Evolutionary conservation across 2,888 invertebrate species (phyloP).

Genomic region (Drosophila meridionalis): DNA sequence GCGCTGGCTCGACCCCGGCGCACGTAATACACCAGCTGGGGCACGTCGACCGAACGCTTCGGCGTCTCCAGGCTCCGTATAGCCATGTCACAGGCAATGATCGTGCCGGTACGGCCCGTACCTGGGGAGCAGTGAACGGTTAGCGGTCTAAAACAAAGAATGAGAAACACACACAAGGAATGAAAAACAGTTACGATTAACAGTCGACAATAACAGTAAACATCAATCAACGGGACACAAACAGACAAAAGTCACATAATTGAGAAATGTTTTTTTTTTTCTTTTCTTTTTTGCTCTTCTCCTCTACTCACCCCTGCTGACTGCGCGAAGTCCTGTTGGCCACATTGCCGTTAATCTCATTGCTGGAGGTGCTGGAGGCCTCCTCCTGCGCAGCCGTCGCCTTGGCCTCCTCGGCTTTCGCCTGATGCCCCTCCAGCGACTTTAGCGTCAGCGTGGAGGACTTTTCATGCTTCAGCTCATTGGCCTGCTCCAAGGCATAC

Average conservation of each 20-base stretch:
- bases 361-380: conserved; percentile 54
- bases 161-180: conserved; percentile 45
- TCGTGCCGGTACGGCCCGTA: conserved; percentile 94
- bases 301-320: conserved; percentile 83
- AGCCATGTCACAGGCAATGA: conserved; percentile 94
- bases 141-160: conserved; percentile 87
- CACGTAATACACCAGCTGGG: conserved; percentile 92
- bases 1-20: conserved; percentile 95
- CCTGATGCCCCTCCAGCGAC: conserved; percentile 52
- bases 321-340: conserved; percentile 70
- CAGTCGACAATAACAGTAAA: conserved; percentile 17
- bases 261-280: conserved; percentile 11
- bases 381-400: conserved; percentile 47
- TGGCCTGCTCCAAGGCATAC: conserved; percentile 82
- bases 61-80: conserved; percentile 93
- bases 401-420: conserved; percentile 22
- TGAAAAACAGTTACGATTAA: conserved; percentile 55
- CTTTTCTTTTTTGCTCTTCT: too few relatives aligned
- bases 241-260: conserved; percentile 19
- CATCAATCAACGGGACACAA: neutral
- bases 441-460: conserved; percentile 65
- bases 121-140: conserved; percentile 95
- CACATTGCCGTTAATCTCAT: conserved; percentile 81
- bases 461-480: conserved; percentile 77
- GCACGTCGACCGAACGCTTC: conserved; percentile 92